Percentiles rank a stretch among this genome's conserved stretches.
phyloP scores from a whole-genome alignment of 2,888 invertebrate species.

The Amiota communis region DNA sequence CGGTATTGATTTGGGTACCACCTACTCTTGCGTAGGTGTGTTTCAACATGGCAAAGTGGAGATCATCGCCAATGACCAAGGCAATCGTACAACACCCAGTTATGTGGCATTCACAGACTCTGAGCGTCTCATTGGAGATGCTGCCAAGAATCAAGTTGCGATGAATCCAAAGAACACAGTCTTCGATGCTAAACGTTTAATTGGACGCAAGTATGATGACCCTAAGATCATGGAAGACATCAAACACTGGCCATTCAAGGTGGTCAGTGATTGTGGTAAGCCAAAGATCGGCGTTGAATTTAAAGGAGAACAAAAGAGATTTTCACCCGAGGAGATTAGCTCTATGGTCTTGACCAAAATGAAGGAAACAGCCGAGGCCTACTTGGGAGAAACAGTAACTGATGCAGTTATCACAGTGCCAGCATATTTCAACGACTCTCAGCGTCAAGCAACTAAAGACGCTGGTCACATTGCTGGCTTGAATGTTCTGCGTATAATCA shows the following conservation, averaged over 20 bases:
- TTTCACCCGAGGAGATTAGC: conserved; percentile 92
- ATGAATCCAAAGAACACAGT: conserved; percentile 92
- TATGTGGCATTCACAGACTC: conserved; percentile 91
- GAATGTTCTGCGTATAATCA: conserved; percentile 89
- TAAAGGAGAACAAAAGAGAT: conserved; percentile 89
- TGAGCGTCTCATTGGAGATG: conserved; percentile 87
- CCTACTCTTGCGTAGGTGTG: conserved; percentile 85
- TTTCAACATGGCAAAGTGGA: not conserved
- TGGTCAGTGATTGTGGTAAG: conserved; percentile 84
- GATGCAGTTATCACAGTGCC: conserved; percentile 93
- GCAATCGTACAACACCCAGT: conserved; percentile 84
- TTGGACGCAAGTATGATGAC: conserved; percentile 92
- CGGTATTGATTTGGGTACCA: conserved; percentile 77
- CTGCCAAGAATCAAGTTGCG: conserved; percentile 88
- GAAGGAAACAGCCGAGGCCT: conserved; percentile 92
- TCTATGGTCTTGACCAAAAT: conserved; percentile 94
- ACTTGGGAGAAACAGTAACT: conserved; percentile 86
- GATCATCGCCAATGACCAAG: conserved; percentile 79
- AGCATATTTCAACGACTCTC: conserved; percentile 91
- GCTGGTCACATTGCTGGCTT: conserved; percentile 91
- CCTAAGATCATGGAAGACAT: conserved; percentile 90
- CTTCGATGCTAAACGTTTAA: conserved; percentile 84
- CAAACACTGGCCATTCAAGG: conserved; percentile 95
- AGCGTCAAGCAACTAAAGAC: conserved; percentile 93
- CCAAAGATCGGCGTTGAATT: conserved; percentile 77